A percentile compares a stretch with the other conserved stretches of the same genome.
Conservation (phyloP, 2,797 vertebrate genomes). For the Bovichtus variegatus region DNA sequence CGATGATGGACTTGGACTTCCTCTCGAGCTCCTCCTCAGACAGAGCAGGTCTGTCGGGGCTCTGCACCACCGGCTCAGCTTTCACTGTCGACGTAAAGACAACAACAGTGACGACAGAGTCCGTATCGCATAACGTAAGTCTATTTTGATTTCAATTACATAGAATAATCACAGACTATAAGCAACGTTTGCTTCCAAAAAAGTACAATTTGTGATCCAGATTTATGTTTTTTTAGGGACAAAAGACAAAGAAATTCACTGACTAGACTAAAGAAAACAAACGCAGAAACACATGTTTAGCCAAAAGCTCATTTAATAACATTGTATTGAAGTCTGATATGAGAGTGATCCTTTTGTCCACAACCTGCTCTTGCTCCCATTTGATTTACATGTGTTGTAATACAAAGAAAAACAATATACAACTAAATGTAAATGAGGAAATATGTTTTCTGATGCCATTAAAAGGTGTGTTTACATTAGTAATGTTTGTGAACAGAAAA, state of each 20-base stretch:
- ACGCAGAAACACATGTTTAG: background rate
- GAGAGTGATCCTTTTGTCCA: background rate
- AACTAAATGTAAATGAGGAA: background rate
- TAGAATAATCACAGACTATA: background rate
- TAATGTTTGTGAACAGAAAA: background rate
- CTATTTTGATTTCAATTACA: background rate
- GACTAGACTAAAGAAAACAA: background rate
- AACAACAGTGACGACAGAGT: constrained; percentile 17
- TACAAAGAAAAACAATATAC: background rate
- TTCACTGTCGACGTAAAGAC: constrained; percentile 80
- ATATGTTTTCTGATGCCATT: background rate
- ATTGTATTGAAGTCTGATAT: no score
- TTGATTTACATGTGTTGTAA: background rate
- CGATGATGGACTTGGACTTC: constrained; percentile 95
- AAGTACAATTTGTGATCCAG: background rate
- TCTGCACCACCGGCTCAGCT: constrained; percentile 83
- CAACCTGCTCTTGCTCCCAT: background rate
- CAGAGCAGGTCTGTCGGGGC: constrained; percentile 82
- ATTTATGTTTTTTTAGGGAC: background rate
- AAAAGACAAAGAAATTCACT: background rate
- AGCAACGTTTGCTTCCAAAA: background rate
- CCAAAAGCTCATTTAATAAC: background rate
- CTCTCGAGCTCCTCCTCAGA: constrained; percentile 94
- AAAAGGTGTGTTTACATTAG: background rate
- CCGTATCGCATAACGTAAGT: background rate